These are phyloP conservation scores for Scortum barcoo DNA, from an alignment of 2,113 vertebrate species.

Conservation along the genomic window DNA sequence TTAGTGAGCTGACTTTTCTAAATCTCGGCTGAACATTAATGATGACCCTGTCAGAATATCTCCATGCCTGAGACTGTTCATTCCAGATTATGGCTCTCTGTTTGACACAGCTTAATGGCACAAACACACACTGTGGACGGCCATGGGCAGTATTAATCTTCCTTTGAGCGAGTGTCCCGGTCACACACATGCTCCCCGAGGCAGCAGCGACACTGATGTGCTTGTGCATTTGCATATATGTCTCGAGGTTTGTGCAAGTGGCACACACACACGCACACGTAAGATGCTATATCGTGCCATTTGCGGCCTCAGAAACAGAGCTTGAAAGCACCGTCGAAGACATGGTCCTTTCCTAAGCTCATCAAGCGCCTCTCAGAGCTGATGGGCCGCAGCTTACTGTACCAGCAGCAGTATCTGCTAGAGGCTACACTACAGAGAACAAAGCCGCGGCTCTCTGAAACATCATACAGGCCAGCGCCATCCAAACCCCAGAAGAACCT, in stretches of 20 bases:
- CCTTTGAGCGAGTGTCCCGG: constrained; percentile 40
- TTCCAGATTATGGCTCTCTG: constrained; percentile 73
- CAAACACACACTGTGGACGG: constrained; percentile 59
- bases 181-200: constrained; percentile 1
- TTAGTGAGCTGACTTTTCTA: not conserved
- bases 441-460: constrained; percentile 58
- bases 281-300: constrained; percentile 23
- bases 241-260: constrained; percentile 19
- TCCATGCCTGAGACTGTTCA: constrained; percentile 67
- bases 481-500: constrained; percentile 72
- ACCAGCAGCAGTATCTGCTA: constrained; percentile 28
- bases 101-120: constrained; percentile 71
- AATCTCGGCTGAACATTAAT: constrained; percentile 53
- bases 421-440: constrained; percentile 59
- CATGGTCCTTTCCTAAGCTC: constrained; percentile 44
- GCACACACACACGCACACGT: not conserved
- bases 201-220: not conserved
- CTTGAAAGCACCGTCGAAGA: constrained; percentile 48
- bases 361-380: constrained; percentile 52
- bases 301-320: constrained; percentile 55
- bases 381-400: constrained; percentile 51
- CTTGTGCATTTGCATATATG: constrained; percentile 33
- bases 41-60: constrained; percentile 66
- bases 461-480: constrained; percentile 51
- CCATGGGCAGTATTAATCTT: constrained; percentile 64